phyloP scores from a whole-genome alignment of 2,113 vertebrate genomes.

The Lepidothrix coronata region DNA sequence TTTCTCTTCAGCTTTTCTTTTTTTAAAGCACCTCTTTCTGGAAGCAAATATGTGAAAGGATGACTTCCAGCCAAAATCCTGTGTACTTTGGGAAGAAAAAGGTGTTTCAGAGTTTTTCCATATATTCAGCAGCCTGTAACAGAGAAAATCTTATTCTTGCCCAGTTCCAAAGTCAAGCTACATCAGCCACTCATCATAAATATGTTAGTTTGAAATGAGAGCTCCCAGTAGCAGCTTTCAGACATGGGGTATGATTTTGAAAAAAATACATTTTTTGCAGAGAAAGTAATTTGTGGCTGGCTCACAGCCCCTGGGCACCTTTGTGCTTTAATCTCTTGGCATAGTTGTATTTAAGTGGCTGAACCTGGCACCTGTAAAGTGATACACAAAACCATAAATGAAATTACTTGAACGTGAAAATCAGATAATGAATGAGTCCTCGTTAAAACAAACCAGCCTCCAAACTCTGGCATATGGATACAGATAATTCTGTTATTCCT shows the following conservation, averaged over 20 bases:
- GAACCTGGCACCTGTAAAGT: not conserved
- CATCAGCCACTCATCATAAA: not conserved
- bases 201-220: not conserved
- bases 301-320: not conserved
- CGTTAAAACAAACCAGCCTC: not conserved
- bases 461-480: not conserved
- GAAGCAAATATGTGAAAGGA: not conserved
- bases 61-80: not conserved
- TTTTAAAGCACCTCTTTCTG: not conserved
- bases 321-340: not conserved
- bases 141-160: not conserved
- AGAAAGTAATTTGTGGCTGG: not conserved
- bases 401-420: not conserved
- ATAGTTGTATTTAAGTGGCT: not conserved
- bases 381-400: not conserved
- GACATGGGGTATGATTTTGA: not conserved
- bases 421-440: not conserved
- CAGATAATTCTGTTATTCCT: not conserved
- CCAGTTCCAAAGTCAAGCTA: not conserved
- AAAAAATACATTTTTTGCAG: not conserved
- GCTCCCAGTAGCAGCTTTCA: not conserved
- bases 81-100: conserved; percentile 1
- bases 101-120: not conserved
- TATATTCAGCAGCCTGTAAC: not conserved
- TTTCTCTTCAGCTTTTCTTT: not conserved